Evolutionary conservation across 2,113 vertebrate species (phyloP).

Genomic region (Carlito syrichta): DNA sequence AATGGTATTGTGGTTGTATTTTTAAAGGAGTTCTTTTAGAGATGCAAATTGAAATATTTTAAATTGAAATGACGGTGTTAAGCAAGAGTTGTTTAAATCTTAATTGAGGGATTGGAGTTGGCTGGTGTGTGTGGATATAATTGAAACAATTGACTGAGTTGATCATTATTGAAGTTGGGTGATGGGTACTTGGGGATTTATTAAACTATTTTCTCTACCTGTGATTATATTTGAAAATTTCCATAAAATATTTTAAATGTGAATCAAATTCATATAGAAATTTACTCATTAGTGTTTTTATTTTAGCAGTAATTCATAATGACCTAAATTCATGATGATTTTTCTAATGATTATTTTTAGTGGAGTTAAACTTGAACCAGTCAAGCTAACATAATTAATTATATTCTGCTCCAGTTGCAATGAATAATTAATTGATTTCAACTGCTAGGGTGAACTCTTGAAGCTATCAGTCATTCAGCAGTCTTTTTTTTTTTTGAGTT

Average conservation of each 20-base stretch:
- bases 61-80: not conserved
- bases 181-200: not conserved
- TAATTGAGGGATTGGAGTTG: not conserved
- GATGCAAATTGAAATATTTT: constrained; percentile 15
- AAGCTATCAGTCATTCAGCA: constrained; percentile 12
- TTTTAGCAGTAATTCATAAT: constrained; percentile 44
- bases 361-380: constrained; percentile 55
- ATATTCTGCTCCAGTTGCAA: constrained; percentile 67
- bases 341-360: constrained; percentile 51
- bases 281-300: constrained; percentile 32
- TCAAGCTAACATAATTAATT: constrained; percentile 57
- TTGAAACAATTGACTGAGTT: not conserved
- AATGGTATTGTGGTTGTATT: not conserved
- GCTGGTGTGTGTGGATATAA: not conserved
- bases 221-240: constrained; percentile 12
- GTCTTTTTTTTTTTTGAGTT: too few species aligned
- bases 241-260: constrained; percentile 34
- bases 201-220: constrained; percentile 17
- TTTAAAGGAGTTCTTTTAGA: not conserved
- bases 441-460: constrained; percentile 5
- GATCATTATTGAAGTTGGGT: not conserved
- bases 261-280: not conserved
- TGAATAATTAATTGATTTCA: constrained; percentile 59
- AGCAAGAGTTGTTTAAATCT: too few species aligned
- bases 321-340: constrained; percentile 14